These are phyloP conservation scores for Euzophera pinguis DNA, from an alignment of 2,888 invertebrate genomes.

Conservation along the genomic window DNA sequence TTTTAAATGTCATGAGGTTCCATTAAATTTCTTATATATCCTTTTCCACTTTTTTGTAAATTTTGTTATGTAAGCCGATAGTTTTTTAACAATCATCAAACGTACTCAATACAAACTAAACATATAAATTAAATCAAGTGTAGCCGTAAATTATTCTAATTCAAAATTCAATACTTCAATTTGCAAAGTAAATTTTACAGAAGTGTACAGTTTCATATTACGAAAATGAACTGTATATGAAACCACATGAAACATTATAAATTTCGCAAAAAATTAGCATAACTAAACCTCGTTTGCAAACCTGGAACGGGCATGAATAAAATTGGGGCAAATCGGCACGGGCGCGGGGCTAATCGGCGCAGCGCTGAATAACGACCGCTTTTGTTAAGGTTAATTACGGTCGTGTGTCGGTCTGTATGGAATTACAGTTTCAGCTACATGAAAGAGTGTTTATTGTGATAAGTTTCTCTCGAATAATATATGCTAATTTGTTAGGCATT, in stretches of 20 bases:
- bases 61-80: too few relatives aligned
- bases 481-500: background rate
- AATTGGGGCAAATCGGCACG: conserved; percentile 19
- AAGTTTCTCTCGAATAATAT: conserved; percentile 9
- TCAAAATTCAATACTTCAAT: too few relatives aligned
- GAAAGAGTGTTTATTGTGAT: conserved; percentile 5
- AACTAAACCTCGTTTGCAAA: background rate
- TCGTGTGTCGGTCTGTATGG: background rate
- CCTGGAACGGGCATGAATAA: conserved; percentile 18
- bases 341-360: conserved; percentile 1
- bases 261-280: conserved; percentile 1
- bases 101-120: too few relatives aligned
- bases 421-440: conserved; percentile 15
- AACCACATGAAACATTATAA: background rate
- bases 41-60: too few relatives aligned
- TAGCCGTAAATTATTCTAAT: too few relatives aligned
- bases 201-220: too few relatives aligned
- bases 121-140: too few relatives aligned
- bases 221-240: background rate
- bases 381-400: conserved; percentile 30
- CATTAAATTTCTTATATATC: too few relatives aligned
- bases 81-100: too few relatives aligned
- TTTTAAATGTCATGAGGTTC: too few relatives aligned
- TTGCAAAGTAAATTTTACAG: too few relatives aligned
- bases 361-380: conserved; percentile 24